Evolutionary conservation across 2,888 invertebrate species (phyloP).

Genomic region (Eilema sororculum): DNA sequence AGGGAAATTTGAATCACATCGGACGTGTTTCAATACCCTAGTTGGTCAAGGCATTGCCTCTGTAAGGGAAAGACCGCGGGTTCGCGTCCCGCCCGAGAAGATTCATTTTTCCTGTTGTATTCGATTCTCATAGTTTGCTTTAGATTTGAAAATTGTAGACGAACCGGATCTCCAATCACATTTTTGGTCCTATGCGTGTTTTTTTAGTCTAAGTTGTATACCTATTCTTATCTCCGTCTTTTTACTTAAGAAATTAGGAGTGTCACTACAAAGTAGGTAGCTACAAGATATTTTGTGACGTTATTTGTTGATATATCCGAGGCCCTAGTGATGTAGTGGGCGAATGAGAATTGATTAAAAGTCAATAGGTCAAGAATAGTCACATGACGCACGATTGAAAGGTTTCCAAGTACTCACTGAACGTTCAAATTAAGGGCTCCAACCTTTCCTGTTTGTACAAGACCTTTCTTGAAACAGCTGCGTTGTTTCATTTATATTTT

Average conservation of each 20-base stretch:
- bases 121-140: too few species aligned
- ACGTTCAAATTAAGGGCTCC: constrained; percentile 54
- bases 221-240: not conserved
- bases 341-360: constrained; percentile 67
- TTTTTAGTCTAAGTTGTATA: too few species aligned
- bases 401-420: constrained; percentile 55
- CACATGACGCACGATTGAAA: constrained; percentile 57
- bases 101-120: too few species aligned
- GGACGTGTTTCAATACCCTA: too few species aligned
- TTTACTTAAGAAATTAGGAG: not conserved
- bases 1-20: too few species aligned
- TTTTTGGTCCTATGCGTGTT: too few species aligned
- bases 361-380: constrained; percentile 68
- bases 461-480: constrained; percentile 33
- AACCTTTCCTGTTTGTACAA: constrained; percentile 38
- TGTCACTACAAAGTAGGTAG: not conserved
- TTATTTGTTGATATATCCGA: constrained; percentile 14
- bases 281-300: not conserved
- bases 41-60: too few species aligned
- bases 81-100: too few species aligned
- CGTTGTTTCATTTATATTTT: constrained; percentile 23
- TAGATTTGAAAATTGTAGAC: too few species aligned
- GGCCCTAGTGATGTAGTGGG: constrained; percentile 45
- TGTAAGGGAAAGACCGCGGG: too few species aligned
- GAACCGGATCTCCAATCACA: too few species aligned